Base-by-base conservation (phyloP, 1,140 invertebrate species). In the Zaprionus lachaisei region DNA sequence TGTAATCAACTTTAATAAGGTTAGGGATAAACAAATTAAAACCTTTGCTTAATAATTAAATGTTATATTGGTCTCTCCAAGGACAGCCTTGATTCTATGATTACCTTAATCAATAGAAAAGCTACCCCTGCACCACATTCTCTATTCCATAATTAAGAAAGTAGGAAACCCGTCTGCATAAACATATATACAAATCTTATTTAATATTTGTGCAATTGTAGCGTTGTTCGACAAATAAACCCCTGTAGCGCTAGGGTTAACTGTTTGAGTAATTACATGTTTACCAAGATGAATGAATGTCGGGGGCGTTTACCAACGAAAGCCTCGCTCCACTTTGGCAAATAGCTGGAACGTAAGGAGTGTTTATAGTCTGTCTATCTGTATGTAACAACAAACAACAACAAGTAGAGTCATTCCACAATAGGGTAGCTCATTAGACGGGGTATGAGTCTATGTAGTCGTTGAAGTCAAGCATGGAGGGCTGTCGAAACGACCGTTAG, bases 261-360 rank as follows among this genome's bases (percentile, higher is more conserved):
- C 70, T 38, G 54, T 80, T 78, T 78, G 71, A 83, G 77, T 89
- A 89, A 86, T 89, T 86, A 83, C 66, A 89, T 83, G 83, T 72
- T 70, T 78, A 83, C 70, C 55, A 65, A 65, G 60, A 73, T 38
- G 69, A 74, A 79, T 63, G 56, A 71, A 62, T 74, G 63, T 47
- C 44, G 51, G 38, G 64, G 63, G 63, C 69, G 74, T 77, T 38
- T 51, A 51, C 69, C 28, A 34, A 41, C 54, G 5, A 71, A 47
- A 60, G 66, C 70, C 69, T 67, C 63, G 69, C 69, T 72, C 63
- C 56, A 72, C 20, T 66, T 72, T 22, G n/a, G 34, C 15, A 22
- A 47, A 57, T 37, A 47, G 44, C n/a, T 9, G 47, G 20, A 7
- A 55, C 22, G 15, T 12, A 31, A n/a, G 38, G 15, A 41, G 38